Conservation (phyloP, 1,140 invertebrate genomes). For the Holcopasites calliopsidis region DNA sequence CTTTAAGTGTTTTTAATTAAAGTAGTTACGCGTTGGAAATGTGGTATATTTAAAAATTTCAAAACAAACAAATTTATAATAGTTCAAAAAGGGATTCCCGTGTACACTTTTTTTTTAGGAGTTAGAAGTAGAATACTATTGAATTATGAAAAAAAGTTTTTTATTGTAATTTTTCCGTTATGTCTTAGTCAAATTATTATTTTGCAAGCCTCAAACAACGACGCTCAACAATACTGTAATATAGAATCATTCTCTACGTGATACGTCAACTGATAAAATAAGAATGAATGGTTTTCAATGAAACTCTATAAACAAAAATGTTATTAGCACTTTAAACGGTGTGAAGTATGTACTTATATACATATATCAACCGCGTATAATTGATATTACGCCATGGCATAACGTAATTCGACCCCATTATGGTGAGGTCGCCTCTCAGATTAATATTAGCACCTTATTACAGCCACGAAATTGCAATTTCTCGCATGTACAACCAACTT, state of each 20-base stretch:
- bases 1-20: too few species aligned
- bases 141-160: too few species aligned
- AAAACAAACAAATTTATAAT: too few species aligned
- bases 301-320: slow-evolving; percentile 2
- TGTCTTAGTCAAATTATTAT: slow-evolving; percentile 13
- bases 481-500: background rate
- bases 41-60: too few species aligned
- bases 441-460: slow-evolving; percentile 44
- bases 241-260: background rate
- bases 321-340: background rate
- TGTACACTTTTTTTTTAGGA: too few species aligned
- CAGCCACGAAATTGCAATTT: slow-evolving; percentile 14
- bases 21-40: too few species aligned
- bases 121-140: too few species aligned
- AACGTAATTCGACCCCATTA: slow-evolving; percentile 15
- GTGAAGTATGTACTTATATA: background rate
- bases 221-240: background rate
- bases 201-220: background rate
- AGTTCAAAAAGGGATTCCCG: too few species aligned
- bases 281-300: slow-evolving; percentile 18
- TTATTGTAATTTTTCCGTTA: too few species aligned
- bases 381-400: slow-evolving; percentile 25
- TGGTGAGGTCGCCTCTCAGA: background rate
- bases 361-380: slow-evolving; percentile 3
- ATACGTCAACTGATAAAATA: background rate